These are phyloP conservation scores for Caenorhabditis sp. DNA, from an alignment of 2,888 invertebrate genomes.

Conservation along the genomic window DNA sequence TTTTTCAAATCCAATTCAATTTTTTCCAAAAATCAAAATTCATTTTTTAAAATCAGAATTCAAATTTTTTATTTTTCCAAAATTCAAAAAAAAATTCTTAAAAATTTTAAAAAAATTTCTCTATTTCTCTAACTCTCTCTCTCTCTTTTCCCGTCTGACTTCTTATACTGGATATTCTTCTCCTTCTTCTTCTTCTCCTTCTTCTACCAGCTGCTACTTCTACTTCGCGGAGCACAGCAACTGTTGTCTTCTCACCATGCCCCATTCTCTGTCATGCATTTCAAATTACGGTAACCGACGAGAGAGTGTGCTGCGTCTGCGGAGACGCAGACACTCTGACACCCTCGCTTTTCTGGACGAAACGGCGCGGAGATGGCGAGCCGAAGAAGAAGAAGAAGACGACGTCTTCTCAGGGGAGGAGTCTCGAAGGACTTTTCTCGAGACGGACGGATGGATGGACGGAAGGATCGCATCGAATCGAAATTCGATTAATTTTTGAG, in stretches of 20 bases:
- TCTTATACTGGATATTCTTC: neutral
- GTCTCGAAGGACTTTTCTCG: no score
- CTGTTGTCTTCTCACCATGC: slow-evolving; percentile 45
- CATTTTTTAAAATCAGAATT: neutral
- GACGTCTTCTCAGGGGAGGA: no score
- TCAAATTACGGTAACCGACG: slow-evolving; percentile 63
- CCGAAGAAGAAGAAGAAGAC: slow-evolving; percentile 1
- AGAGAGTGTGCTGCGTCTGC: slow-evolving; percentile 9
- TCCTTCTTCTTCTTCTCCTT: neutral
- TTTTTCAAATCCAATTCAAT: no score
- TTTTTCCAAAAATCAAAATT: neutral
- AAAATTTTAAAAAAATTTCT: no score
- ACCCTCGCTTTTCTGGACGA: slow-evolving; percentile 7
- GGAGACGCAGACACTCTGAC: slow-evolving; percentile 19
- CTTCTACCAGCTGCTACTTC: no score
- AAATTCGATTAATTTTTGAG: slow-evolving; percentile 58
- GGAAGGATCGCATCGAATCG: neutral
- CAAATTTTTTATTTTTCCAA: neutral
- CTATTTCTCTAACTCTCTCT: neutral
- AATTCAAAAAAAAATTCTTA: neutral
- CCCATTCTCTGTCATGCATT: slow-evolving; percentile 54
- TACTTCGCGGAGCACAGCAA: no score
- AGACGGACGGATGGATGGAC: no score
- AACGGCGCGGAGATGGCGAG: slow-evolving; percentile 10
- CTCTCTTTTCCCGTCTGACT: neutral